A percentile compares a stretch with the other conserved stretches of the same genome.
Evolutionary conservation across 2,113 vertebrate species (phyloP).

Genomic region (Scytalopus superciliaris): DNA sequence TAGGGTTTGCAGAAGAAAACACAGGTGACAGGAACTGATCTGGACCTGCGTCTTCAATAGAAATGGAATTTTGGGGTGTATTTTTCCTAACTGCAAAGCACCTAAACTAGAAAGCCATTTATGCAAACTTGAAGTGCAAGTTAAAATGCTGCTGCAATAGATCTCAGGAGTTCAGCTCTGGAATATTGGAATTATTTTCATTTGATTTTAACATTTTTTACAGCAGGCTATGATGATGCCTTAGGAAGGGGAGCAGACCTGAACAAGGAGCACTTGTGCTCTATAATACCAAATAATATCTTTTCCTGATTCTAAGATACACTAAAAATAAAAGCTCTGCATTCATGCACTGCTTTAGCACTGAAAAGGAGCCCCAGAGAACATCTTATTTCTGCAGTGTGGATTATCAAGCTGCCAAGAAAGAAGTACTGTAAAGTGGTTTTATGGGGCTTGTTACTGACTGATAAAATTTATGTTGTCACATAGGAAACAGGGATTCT

Average conservation of each 20-base stretch:
- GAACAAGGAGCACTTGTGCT: neutral
- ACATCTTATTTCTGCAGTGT: neutral
- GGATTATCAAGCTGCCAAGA: slow-evolving; percentile 28
- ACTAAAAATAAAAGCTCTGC: slow-evolving; percentile 26
- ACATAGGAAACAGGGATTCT: neutral
- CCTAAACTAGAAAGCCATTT: slow-evolving; percentile 32
- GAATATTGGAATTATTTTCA: neutral
- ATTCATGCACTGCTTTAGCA: neutral
- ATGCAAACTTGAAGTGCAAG: neutral
- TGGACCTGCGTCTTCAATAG: neutral
- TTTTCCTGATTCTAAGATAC: neutral
- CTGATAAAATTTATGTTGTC: neutral
- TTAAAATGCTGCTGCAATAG: neutral
- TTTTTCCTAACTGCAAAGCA: neutral
- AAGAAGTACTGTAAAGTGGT: slow-evolving; percentile 6
- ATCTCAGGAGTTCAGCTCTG: neutral
- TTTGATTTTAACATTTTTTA: slow-evolving; percentile 31
- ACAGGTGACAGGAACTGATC: neutral
- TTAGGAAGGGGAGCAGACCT: neutral
- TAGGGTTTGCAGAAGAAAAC: neutral
- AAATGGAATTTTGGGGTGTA: neutral
- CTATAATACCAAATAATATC: neutral
- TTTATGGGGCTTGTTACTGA: slow-evolving; percentile 29
- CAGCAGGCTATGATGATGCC: neutral
- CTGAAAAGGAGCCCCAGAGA: slow-evolving; percentile 12